Evolutionary conservation across 2,888 invertebrate genomes (phyloP), one percentile per base, ranked within the genome.

Genomic region (Synergus japonicus): DNA sequence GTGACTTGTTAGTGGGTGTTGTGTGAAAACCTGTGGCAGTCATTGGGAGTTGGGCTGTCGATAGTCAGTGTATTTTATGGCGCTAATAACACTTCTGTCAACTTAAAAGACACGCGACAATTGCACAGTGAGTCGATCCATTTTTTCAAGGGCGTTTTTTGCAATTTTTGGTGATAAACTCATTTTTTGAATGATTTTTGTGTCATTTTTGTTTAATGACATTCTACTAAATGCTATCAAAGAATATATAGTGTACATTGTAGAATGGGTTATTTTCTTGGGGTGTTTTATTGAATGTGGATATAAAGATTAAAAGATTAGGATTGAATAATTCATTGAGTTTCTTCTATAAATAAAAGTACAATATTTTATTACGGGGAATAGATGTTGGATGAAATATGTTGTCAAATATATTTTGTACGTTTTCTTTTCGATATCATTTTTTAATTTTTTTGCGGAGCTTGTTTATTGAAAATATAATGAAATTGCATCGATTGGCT

Each of bases 1-100:
- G 85, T 85, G 85, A 85, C 83, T 54, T 84, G 80, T 54, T 83
- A 79, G 79, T 83, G 84, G 76, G 44, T 76, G 73, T 79, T 69
- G 78, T 79, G 83, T 60, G 63, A 78, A 77, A 80, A 69, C 79
- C 76, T 79, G 78, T 69, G 81, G 46, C 54, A 73, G 54, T 54
- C 73, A 73, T 73, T 73, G 73, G 73, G 73, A 37, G 73, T 73
- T 73, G 54, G 73, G 73, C 54, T 54, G 54, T 73, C 73, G 37
- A 73, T 73, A 73, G 73, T 54, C 73, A 41, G 54, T 5, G 54
- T 37, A 73, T n/a, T 73, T 54, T 54, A 73, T 73, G 54, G 54
- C 73, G 73, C 73, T 73, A 73, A 54, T 13, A 67, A 46, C 54
- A 54, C 73, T 37, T 54, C 46, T 54, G 73, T 18, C 73, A 73